A percentile compares a stretch with the other conserved stretches of the same genome.
These are phyloP conservation scores for Cairina moschata DNA, from an alignment of 2,113 vertebrate species.

Conservation along the genomic window DNA sequence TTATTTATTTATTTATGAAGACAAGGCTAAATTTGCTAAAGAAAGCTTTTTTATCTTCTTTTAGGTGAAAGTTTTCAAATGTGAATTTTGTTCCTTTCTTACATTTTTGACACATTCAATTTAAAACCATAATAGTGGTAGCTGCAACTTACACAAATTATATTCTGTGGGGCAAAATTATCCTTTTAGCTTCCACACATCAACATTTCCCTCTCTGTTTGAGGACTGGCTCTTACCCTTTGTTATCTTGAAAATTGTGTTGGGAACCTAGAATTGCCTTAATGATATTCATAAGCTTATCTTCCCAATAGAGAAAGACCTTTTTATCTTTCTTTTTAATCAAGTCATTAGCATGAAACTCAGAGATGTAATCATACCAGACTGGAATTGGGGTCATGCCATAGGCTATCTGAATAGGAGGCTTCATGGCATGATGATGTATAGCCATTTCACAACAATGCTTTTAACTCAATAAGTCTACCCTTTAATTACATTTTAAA, in stretches of 20 bases:
- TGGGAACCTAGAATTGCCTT: slow-evolving; percentile 47
- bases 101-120: background rate
- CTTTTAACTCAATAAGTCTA: slow-evolving; percentile 61
- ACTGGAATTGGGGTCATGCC: slow-evolving; percentile 77
- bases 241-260: slow-evolving; percentile 44
- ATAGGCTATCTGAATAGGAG: slow-evolving; percentile 63
- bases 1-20: background rate
- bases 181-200: slow-evolving; percentile 35
- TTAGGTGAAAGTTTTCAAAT: background rate
- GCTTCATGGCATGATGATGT: slow-evolving; percentile 71
- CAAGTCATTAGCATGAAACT: slow-evolving; percentile 77
- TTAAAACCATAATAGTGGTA: background rate
- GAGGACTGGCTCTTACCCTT: slow-evolving; percentile 32
- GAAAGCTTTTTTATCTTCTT: background rate
- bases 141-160: background rate
- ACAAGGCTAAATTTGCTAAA: background rate
- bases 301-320: slow-evolving; percentile 61
- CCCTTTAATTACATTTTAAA: slow-evolving; percentile 78
- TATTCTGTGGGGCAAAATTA: slow-evolving; percentile 13
- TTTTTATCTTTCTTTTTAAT: slow-evolving; percentile 74
- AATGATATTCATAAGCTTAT: slow-evolving; percentile 74
- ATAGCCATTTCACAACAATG: slow-evolving; percentile 56
- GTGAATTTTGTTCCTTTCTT: slow-evolving; percentile 23
- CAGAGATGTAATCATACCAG: slow-evolving; percentile 73
- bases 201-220: background rate